Evolutionary conservation across 2,797 vertebrate genomes (phyloP).

Genomic region (Corythornis leucogaster): DNA sequence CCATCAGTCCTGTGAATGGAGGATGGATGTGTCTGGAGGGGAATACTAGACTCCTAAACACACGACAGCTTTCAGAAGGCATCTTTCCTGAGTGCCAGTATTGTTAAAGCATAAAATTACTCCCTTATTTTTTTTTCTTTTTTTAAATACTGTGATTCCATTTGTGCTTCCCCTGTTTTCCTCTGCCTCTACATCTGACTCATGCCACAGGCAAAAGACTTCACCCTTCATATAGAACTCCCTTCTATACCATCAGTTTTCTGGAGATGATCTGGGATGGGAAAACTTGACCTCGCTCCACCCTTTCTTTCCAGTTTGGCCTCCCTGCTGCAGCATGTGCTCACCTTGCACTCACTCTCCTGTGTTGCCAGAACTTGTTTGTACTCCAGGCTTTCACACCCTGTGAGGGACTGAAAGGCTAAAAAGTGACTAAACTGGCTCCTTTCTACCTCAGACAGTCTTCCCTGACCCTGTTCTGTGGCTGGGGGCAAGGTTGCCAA

Average conservation of each 20-base stretch:
- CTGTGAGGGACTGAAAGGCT: not conserved
- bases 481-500: not conserved
- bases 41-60: constrained; percentile 32
- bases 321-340: not conserved
- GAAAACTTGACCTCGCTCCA: not conserved
- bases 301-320: not conserved
- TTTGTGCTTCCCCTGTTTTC: not conserved
- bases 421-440: constrained; percentile 8
- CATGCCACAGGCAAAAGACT: not conserved
- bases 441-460: not conserved
- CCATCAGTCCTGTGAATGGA: constrained; percentile 49
- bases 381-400: not conserved
- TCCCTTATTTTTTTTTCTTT: not conserved
- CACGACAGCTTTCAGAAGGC: constrained; percentile 16
- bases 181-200: not conserved
- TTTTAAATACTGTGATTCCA: not conserved
- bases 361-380: not conserved
- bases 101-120: constrained; percentile 38
- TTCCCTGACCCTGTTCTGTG: not conserved
- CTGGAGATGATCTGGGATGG: not conserved
- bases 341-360: not conserved
- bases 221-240: not conserved
- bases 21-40: constrained; percentile 57
- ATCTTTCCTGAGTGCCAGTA: constrained; percentile 44
- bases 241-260: not conserved